Evolutionary conservation across 2,113 vertebrate species (phyloP).

Genomic region (Archilochus colubris): DNA sequence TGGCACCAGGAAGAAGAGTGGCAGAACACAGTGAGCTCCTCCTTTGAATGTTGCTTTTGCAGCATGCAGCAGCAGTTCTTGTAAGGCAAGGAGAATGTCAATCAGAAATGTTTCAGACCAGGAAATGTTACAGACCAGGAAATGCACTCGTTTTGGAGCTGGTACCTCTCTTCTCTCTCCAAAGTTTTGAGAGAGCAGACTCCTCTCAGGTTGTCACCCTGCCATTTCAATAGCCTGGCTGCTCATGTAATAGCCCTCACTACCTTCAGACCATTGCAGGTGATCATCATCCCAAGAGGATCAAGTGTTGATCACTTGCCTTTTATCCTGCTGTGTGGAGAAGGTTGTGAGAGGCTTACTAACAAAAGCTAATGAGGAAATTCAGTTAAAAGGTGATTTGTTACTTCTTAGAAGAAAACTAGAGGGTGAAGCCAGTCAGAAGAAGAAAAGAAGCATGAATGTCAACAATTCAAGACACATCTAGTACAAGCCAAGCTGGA

Average conservation of each 20-base stretch:
- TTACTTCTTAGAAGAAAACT: background rate
- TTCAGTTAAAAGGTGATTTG: background rate
- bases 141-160: background rate
- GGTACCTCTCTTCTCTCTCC: background rate
- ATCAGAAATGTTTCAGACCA: background rate
- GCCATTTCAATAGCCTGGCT: background rate
- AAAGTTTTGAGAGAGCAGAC: background rate
- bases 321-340: background rate
- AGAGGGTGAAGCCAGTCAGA: background rate
- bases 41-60: accelerated
- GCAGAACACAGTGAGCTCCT: background rate
- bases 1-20: background rate
- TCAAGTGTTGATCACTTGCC: background rate
- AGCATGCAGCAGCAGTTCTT: accelerated
- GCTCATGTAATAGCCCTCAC: background rate
- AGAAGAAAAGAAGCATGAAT: background rate
- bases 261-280: background rate
- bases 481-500: background rate
- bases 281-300: background rate
- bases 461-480: background rate
- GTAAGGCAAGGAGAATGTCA: background rate
- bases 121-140: background rate
- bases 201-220: background rate
- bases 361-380: background rate
- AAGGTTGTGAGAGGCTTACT: background rate